phyloP scores from a whole-genome alignment of 2,888 invertebrate species.

The Junonia oenone region DNA sequence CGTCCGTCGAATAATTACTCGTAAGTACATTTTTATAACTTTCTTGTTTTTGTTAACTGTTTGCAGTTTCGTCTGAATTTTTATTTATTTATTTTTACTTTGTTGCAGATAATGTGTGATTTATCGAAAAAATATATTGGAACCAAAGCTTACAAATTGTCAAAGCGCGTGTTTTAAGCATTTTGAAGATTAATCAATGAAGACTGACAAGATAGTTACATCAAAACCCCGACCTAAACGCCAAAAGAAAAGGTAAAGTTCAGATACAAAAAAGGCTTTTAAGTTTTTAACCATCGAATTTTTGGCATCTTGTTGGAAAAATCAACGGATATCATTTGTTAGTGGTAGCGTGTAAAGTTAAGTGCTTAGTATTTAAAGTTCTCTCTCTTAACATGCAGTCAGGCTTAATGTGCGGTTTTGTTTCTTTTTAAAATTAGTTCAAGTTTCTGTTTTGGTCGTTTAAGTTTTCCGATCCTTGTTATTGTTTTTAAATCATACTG shows the following conservation, averaged over 20 bases:
- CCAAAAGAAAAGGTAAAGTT: conserved; percentile 55
- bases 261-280: conserved; percentile 7
- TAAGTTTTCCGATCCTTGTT: conserved; percentile 32
- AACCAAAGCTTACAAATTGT: not conserved
- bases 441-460: conserved; percentile 43
- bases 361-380: not conserved
- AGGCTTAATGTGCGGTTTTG: conserved; percentile 75
- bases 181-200: too few species aligned
- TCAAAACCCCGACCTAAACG: conserved; percentile 23
- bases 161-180: not conserved
- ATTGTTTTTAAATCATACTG: conserved; percentile 4
- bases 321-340: too few species aligned
- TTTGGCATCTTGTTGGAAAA: not conserved
- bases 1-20: conserved; percentile 35
- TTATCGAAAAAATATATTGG: not conserved
- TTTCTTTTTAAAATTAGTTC: conserved; percentile 39
- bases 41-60: conserved; percentile 21
- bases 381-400: not conserved
- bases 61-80: conserved; percentile 18
- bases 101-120: conserved; percentile 31
- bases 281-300: not conserved
- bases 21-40: conserved; percentile 39
- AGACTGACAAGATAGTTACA: too few species aligned
- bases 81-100: conserved; percentile 27
- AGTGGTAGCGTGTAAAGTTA: too few species aligned